Evolutionary conservation across 2,113 vertebrate genomes (phyloP), one percentile per base, ranked within the genome.

Genomic region (Lathamus discolor): DNA sequence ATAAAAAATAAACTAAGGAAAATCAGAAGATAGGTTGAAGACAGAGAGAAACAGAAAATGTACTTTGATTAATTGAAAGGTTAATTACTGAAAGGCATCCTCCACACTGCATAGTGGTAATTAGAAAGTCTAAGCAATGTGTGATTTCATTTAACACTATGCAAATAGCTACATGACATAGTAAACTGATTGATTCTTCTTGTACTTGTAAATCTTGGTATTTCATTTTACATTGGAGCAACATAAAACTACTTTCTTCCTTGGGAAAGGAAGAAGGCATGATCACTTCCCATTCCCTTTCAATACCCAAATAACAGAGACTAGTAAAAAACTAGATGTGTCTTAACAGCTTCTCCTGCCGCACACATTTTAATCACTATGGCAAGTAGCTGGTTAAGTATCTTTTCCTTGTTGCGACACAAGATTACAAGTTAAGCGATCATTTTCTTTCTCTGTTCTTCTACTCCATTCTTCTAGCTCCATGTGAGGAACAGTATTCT

Each of bases 31-130:
- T 20, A 63, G 17, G 9, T 74, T 62, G 15, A 87, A 77, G 31
- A 66, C 19, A 22, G 25, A 85, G 59, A 68, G 41, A 86, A 86
- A 54, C 35, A 90, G 33, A 88, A 90, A 79, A 48, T 55, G 13
- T 70, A 57, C 68, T 96, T 87, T 64, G 78, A 93, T 88, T 93
- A 96, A 88, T 3, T 70, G 72, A 92, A 91, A 95, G 68, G 82
- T 79, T 95, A 94, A 94, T 94, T 91, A 87, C 75, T 83, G 72
- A 79, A 87, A 94, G 33, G 76, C 75, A 91, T 86, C 63, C 44
- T 85, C 37, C 17, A 41, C 4, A 6, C 15, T 80, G 17, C 28
- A 74, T 13, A 85, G 16, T 51, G 59, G 54, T 85, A 96, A 90
- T 85, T 88, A 89, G 59, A 86, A 88, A 77, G 28, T 86, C 27